Percentiles rank a stretch among this genome's conserved stretches.
Evolutionary conservation across 2,888 invertebrate species (phyloP).

Genomic region (Aporophyla nigra): DNA sequence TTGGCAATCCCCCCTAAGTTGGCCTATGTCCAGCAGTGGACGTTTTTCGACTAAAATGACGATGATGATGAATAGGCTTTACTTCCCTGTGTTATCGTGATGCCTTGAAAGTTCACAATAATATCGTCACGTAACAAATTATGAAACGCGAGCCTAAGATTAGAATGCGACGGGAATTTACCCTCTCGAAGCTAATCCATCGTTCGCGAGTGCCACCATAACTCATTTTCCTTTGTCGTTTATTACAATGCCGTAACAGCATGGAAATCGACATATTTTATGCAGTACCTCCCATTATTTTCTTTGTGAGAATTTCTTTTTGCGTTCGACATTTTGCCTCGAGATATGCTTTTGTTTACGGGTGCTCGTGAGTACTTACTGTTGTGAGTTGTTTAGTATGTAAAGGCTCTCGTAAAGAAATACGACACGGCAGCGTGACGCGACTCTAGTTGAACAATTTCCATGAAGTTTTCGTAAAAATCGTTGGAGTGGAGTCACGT

Average conservation of each 20-base stretch:
- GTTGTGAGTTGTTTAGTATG: too few species aligned
- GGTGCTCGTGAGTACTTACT: not conserved
- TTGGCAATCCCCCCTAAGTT: too few species aligned
- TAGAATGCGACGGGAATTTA: not conserved
- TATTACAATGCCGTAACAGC: constrained; percentile 24
- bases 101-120: not conserved
- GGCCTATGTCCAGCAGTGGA: too few species aligned
- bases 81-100: not conserved
- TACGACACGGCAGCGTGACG: too few species aligned
- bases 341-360: constrained; percentile 18
- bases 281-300: constrained; percentile 34
- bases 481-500: too few species aligned
- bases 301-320: constrained; percentile 44
- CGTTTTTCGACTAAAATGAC: too few species aligned
- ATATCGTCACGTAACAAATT: not conserved
- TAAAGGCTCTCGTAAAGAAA: too few species aligned
- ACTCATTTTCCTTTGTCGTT: constrained; percentile 49
- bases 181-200: constrained; percentile 25
- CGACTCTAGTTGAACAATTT: too few species aligned
- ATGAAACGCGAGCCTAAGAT: not conserved
- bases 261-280: constrained; percentile 38
- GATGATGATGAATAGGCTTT: not conserved
- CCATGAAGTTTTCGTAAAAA: too few species aligned
- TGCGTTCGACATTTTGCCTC: constrained; percentile 26
- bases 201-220: constrained; percentile 36